These are phyloP conservation scores for Armadillidium nasatum DNA, from an alignment of 1,140 invertebrate species.

Conservation along the genomic window DNA sequence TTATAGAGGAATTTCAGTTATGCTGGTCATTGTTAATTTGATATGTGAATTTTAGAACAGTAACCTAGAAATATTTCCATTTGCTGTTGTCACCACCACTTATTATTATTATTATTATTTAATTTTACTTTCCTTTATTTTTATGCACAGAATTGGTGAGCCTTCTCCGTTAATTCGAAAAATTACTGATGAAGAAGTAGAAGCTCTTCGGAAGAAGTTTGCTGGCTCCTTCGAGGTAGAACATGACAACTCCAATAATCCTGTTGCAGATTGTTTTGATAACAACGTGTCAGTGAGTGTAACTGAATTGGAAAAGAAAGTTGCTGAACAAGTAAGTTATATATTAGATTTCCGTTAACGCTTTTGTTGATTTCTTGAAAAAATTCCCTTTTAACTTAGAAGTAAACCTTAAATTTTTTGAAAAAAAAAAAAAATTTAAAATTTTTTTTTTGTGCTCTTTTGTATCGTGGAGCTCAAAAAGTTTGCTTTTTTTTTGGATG, in stretches of 20 bases:
- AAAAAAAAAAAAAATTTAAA: too few species aligned
- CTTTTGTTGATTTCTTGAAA: too few species aligned
- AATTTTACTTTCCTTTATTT: slow-evolving; percentile 62
- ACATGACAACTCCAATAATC: slow-evolving; percentile 22
- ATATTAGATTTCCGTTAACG: too few species aligned
- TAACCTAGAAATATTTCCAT: too few species aligned
- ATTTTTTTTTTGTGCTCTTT: too few species aligned
- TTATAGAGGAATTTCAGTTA: too few species aligned
- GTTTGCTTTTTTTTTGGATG: too few species aligned
- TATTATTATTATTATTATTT: too few species aligned
- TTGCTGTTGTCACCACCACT: too few species aligned
- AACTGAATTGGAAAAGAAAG: slow-evolving; percentile 20
- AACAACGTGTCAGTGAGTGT: slow-evolving; percentile 18
- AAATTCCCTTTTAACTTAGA: neutral
- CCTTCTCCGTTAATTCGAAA: slow-evolving; percentile 39
- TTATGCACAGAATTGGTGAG: slow-evolving; percentile 85
- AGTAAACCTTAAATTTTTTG: neutral
- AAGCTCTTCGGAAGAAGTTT: slow-evolving; percentile 36
- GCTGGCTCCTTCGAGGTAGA: slow-evolving; percentile 16
- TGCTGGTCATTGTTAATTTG: too few species aligned
- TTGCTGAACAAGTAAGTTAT: slow-evolving; percentile 34
- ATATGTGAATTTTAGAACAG: too few species aligned
- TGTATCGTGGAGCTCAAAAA: too few species aligned
- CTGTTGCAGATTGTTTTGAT: neutral
- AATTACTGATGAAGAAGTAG: slow-evolving; percentile 41